Evolutionary conservation across 2,888 invertebrate species (phyloP), one percentile per base, ranked within the genome.

Genomic region (Pseudanteris insignis): DNA sequence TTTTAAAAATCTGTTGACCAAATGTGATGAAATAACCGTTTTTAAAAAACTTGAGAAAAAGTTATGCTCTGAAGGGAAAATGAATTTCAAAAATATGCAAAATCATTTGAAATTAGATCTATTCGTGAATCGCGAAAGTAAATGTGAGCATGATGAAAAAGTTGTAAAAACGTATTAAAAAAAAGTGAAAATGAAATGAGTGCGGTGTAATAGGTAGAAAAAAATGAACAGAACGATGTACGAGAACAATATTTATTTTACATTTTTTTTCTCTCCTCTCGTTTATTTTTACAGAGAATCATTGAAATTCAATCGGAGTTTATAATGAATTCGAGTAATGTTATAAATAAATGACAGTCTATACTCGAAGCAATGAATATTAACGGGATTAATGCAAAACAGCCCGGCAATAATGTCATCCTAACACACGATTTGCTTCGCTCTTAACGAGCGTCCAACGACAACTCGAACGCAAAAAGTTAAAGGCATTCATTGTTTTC

Each of bases 241-340:
- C 54, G 60, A 61, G 54, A 64, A 51, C 58, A 65, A 60, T 63
- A 50, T 55, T 61, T 63, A 63, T 63, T 63, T 63, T 63, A 63
- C 62, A 62, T 55, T 34, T 61, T 12, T 50, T n/a, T n/a, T n/a
- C 48, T 48, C 33, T 34, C 48, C 50, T 51, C 59, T 50, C 36
- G 41, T 54, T 54, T 59, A 59, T 54, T 63, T 62, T 63, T 63
- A 63, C 63, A 63, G 51, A 63, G 54, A 63, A 59, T 63, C 50
- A 55, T 58, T 63, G 59, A 63, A 63, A 63, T 63, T 63, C 59
- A 53, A 48, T 60, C 40, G 55, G 37, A 44, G 40, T 59, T 50
- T n/a, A 51, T 63, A 50, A 55, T 58, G 54, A 55, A 63, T 59
- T 63, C 58, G 58, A 59, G 50, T 46, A 48, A 18, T 50, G 21